Conservation (phyloP, 1,140 invertebrate species). For the Stenopsyche tienmushanensis region DNA sequence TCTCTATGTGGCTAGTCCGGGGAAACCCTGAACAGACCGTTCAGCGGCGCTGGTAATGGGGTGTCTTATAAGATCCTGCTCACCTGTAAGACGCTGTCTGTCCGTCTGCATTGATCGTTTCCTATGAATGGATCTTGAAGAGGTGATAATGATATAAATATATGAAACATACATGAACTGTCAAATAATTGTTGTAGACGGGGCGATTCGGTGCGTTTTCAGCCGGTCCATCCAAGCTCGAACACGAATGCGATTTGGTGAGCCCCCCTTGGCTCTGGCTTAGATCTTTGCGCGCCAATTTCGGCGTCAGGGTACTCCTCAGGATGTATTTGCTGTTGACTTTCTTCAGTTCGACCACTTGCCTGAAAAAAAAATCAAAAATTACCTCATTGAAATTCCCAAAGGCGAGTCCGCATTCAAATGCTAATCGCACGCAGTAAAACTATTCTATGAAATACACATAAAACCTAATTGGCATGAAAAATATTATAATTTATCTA, state of each 20-base stretch:
- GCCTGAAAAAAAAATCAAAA: constrained; percentile 55
- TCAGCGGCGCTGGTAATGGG: too few species aligned
- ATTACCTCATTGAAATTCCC: neutral
- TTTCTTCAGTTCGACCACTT: constrained; percentile 79
- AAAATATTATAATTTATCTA: too few species aligned
- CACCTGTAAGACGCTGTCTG: too few species aligned
- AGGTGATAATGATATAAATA: neutral
- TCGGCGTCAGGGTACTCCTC: constrained; percentile 78
- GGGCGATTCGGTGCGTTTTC: constrained; percentile 51
- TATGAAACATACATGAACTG: constrained; percentile 64
- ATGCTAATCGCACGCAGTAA: too few species aligned
- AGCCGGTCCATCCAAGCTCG: constrained; percentile 62
- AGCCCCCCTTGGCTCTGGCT: constrained; percentile 54
- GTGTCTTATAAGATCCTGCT: too few species aligned
- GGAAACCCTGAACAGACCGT: too few species aligned
- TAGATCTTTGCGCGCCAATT: constrained; percentile 65
- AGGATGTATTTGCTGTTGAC: constrained; percentile 81
- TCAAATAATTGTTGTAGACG: constrained; percentile 68
- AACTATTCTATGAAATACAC: too few species aligned
- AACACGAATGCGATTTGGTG: constrained; percentile 70
- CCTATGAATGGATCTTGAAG: neutral
- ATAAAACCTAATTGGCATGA: too few species aligned
- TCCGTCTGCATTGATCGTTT: too few species aligned
- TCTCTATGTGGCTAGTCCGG: too few species aligned
- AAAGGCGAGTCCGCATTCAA: too few species aligned